Percentiles rank a stretch among this genome's conserved stretches.
These are phyloP conservation scores for Phainopepla nitens DNA, from an alignment of 2,113 vertebrate genomes.

Conservation along the genomic window DNA sequence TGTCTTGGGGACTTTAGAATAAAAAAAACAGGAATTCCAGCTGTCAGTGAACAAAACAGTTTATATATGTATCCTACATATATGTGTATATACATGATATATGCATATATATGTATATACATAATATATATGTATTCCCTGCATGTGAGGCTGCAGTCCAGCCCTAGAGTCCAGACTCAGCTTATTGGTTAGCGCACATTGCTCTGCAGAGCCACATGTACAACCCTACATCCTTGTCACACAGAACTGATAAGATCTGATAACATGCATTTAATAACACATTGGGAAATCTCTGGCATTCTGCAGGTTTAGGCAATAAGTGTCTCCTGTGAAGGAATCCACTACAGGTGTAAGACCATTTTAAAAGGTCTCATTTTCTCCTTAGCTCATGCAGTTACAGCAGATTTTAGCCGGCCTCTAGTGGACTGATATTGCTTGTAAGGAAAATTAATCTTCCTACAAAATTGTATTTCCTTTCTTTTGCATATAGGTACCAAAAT, in stretches of 20 bases:
- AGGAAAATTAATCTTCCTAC: not conserved
- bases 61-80: not conserved
- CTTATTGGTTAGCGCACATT: not conserved
- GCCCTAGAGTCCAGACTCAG: not conserved
- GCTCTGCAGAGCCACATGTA: not conserved
- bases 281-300: not conserved
- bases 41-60: not conserved
- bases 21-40: not conserved
- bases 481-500: not conserved
- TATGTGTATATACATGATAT: too few species aligned
- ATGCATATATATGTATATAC: too few species aligned
- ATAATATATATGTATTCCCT: not conserved
- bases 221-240: not conserved
- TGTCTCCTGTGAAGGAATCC: not conserved
- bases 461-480: not conserved
- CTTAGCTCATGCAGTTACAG: not conserved
- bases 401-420: not conserved
- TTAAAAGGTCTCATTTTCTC: not conserved
- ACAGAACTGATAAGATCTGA: not conserved
- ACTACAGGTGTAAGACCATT: not conserved
- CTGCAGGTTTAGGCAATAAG: not conserved
- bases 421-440: not conserved
- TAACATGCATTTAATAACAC: not conserved
- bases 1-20: not conserved
- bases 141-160: not conserved